Base-by-base conservation (phyloP, 1,140 invertebrate genomes). In the Calephelis virginiensis region DNA sequence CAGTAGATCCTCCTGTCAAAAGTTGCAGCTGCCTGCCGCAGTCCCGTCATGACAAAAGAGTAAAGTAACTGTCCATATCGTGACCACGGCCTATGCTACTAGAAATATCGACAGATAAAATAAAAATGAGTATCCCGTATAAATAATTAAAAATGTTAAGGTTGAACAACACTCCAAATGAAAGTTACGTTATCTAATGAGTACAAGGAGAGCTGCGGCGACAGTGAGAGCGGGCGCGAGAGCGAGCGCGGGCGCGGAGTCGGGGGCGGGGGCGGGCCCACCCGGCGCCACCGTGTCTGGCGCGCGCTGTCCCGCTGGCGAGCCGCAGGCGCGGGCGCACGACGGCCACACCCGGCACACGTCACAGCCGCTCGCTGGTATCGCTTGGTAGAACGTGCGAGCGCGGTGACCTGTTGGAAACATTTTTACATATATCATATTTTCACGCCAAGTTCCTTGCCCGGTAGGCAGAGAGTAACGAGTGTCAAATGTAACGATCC, bases 341-440 rank as follows among this genome's bases (percentile, higher is more conserved):
- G 85, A 85, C 71, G 66, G 69, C 85, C 85, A 89, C 66, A 65
- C 79, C 74, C 85, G 82, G 73, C 90, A 91, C 65, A 88, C 77
- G 71, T 89, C 88, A 71, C 90, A 91, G 60, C 82, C 74, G 45
- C 69, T 80, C 60, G 78, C 82, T 28, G 75, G 63, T 4, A 75
- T 59, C 40, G 82, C 69, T 6, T 81, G 77, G 81, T 84, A 91
- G 81, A 91, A 91, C 47, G 85, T 82, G 63, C 90, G 87, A 2
- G 89, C 90, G 61, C 87, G 81, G 70, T 88, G 89, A 82, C 89
- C 90, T 91, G 78, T 8, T 43, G 10, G 8, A 45, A 13, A n/a
- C 13, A 43, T 17, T 17, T 50, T 17, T 13, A 14, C n/a, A 14
- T 28, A 28, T 28, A 28, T n/a, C 28, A 28, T 28, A 28, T 17